These are phyloP conservation scores for Leptopterna dolabrata DNA, from an alignment of 2,888 invertebrate species.

Conservation along the genomic window DNA sequence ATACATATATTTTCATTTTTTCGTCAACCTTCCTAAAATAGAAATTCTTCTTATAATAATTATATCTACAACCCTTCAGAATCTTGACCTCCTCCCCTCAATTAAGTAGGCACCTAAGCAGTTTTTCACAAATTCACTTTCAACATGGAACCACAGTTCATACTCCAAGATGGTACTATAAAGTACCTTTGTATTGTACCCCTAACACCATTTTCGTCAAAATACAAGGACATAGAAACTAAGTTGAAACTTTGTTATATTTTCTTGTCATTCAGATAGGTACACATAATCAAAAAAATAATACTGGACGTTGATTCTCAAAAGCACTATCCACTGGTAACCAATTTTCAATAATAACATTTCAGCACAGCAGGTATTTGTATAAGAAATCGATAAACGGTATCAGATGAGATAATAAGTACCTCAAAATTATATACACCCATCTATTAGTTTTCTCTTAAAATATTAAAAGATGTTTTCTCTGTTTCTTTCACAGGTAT, in stretches of 20 bases:
- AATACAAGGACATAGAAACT: slow-evolving; percentile 5
- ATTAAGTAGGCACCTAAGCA: too few species aligned
- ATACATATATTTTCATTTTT: too few species aligned
- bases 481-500: not conserved
- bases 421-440: slow-evolving; percentile 26
- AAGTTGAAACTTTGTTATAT: not conserved
- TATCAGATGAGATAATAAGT: not conserved
- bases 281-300: not conserved
- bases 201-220: not conserved
- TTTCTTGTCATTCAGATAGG: not conserved
- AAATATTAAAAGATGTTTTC: not conserved
- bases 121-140: too few species aligned
- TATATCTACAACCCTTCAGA: too few species aligned
- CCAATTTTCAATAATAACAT: not conserved
- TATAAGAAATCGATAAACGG: not conserved
- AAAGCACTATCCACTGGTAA: not conserved
- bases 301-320: slow-evolving; percentile 3
- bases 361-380: not conserved
- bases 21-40: too few species aligned
- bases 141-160: too few species aligned
- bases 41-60: too few species aligned
- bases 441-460: not conserved
- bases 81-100: too few species aligned
- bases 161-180: too few species aligned
- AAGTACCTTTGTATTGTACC: too few species aligned